Percentiles rank a stretch among this genome's conserved stretches.
Evolutionary conservation across 1,140 invertebrate species (phyloP).

Genomic region (Trinorchestia longiramus): DNA sequence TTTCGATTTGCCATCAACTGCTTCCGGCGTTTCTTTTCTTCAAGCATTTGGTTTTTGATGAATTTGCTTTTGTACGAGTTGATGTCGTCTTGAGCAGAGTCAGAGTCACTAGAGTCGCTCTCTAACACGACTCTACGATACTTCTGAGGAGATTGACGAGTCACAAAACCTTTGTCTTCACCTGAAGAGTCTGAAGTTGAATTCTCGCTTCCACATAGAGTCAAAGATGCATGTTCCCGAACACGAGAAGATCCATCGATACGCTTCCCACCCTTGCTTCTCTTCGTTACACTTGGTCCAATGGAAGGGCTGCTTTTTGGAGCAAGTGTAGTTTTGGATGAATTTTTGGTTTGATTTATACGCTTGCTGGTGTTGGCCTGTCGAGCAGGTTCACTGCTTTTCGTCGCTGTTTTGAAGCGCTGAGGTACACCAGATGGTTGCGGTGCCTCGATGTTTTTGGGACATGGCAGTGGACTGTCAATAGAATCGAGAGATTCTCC

Average conservation of each 20-base stretch:
- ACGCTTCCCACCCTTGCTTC: background rate
- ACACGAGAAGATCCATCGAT: background rate
- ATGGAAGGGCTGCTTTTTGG: background rate
- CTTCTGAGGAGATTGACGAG: background rate
- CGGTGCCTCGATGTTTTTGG: background rate
- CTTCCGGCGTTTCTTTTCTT: background rate
- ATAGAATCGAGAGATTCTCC: background rate
- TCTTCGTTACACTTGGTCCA: background rate
- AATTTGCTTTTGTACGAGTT: background rate
- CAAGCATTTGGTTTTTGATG: constrained; percentile 1
- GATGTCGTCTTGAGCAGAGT: background rate
- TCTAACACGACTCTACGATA: background rate
- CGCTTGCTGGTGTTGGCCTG: background rate
- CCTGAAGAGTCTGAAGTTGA: background rate
- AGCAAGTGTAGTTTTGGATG: background rate
- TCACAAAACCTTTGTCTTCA: background rate
- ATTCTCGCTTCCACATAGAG: too few species aligned
- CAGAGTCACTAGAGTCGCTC: background rate
- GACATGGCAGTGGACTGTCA: background rate
- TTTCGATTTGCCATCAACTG: background rate
- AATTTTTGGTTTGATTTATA: background rate
- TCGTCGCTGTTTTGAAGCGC: background rate
- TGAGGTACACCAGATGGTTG: background rate
- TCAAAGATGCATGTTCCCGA: too few species aligned
- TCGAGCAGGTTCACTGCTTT: background rate